Evolutionary conservation across 2,113 vertebrate species (phyloP), one percentile per base, ranked within the genome.

Genomic region (Leuciscus idus): DNA sequence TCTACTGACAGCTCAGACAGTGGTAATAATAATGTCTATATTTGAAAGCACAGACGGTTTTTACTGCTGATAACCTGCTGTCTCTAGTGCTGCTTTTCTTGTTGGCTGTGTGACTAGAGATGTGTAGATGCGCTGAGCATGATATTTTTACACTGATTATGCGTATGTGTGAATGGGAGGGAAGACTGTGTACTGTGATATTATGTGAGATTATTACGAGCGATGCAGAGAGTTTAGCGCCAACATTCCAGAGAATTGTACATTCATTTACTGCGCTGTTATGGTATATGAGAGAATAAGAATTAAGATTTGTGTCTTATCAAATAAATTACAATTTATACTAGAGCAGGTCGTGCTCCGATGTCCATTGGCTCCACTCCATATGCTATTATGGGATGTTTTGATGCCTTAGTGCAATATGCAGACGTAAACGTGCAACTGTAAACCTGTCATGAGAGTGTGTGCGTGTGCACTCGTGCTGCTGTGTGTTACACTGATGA

Each of bases 391-490:
- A 30, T 84, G 88, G 89, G 91, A 89, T 89, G 74, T 68, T 84
- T 79, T 83, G 84, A 89, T 90, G 89, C 92, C 90, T 84, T 92
- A 74, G 93, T 95, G 94, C 95, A 95, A 95, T 95, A 95, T 92
- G 87, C 59, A 88, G 85, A 79, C 82, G 33, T 77, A 74, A 75
- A 85, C 11, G 73, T 79, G 75, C 52, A 55, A 73, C 26, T 81
- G 39, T 82, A 86, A 33, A 84, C 52, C 21, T 81, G 17, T 77
- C 74, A 89, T 83, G 90, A 84, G 66, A 87, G 84, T 86, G 83
- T 86, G 88, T 86, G 86, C 74, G 85, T 84, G 57, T 83, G 81
- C 79, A 62, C 28, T 68, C 59, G 9, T 84, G 88, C 91, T 90
- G 90, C 90, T 92, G 84, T 91, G 84, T 83, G 90, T 92, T 75